Base-by-base conservation (phyloP, 2,888 invertebrate genomes). In the Drosophila anomalata region DNA sequence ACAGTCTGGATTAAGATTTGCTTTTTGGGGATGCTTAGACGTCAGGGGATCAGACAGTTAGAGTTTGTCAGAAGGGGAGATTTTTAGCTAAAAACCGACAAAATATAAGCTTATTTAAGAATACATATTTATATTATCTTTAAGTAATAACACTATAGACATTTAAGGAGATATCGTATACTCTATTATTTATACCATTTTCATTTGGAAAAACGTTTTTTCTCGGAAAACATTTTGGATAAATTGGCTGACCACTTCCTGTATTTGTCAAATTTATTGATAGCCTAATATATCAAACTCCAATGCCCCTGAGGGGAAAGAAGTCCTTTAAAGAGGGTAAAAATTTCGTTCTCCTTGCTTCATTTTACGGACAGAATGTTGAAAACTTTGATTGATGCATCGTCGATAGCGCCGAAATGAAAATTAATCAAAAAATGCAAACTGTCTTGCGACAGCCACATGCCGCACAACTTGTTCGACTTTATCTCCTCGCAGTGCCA, bases 301-400 rank as follows among this genome's bases (percentile, higher is more conserved):
- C 17, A 17, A 20, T 41, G 8, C 8, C 14, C 14, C 14, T 9
- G 22, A 24, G 24, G n/a, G 36, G 36, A 24, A 53, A 9, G 22
- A 22, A 20, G n/a, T 33, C 46, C 50, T 24, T 14, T 44, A 5
- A n/a, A 12, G 20, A 8, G 53, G 44, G 9, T 47, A 48, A 52
- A 65, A 29, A 17, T 14, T 62, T 22, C n/a, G 12, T 7, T 42
- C 59, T 29, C 39, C 65, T 39, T 58, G 58, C 54, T 51, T 57
- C 56, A 66, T 66, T 72, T 69, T 50, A 68, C 61, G 54, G 54
- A 61, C 68, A 33, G 57, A 68, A 39, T 73, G 73, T 54, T 73
- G 61, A 73, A 73, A 73, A 73, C 60, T 73, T 73, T 73, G 73
- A 73, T 73, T 73, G 73, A 73, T 73, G 73, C 73, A 56, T 73